A percentile compares a stretch with the other conserved stretches of the same genome.
Conservation (phyloP, 2,888 invertebrate species). For the Caenorhabditis afra region DNA sequence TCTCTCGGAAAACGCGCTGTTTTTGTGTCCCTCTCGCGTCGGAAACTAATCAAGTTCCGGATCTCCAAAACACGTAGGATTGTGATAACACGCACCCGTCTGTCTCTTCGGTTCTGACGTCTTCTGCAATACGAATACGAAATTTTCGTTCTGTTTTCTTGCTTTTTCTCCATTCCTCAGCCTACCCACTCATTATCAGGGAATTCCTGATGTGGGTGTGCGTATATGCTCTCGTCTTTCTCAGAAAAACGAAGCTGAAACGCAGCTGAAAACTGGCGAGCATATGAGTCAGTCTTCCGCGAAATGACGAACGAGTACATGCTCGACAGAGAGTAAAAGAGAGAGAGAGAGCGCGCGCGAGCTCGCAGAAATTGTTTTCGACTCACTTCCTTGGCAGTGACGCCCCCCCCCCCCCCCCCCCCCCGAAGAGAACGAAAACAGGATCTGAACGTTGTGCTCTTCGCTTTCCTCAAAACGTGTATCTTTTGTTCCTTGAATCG, state of each 20-base stretch:
- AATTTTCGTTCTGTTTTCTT: slow-evolving; percentile 3
- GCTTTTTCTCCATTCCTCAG: background rate
- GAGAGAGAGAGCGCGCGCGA: background rate
- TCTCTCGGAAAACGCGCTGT: background rate
- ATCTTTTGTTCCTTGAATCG: slow-evolving; percentile 22
- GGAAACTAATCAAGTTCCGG: slow-evolving; percentile 10
- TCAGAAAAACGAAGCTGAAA: slow-evolving; percentile 34
- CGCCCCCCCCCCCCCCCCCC: too few species aligned
- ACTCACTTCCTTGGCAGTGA: slow-evolving; percentile 47
- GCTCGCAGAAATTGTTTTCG: slow-evolving; percentile 42
- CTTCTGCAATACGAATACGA: background rate
- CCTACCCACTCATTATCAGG: slow-evolving; percentile 16
- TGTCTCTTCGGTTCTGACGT: slow-evolving; percentile 8
- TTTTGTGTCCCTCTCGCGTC: too few species aligned
- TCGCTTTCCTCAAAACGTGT: slow-evolving; percentile 8
- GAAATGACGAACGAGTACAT: slow-evolving; percentile 54
- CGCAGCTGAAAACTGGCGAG: slow-evolving; percentile 35
- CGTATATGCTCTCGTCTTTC: slow-evolving; percentile 13
- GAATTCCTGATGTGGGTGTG: slow-evolving; percentile 6
- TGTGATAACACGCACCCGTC: slow-evolving; percentile 4
- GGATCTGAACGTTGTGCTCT: slow-evolving; percentile 26
- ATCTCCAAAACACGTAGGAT: background rate
- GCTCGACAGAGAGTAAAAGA: slow-evolving; percentile 16
- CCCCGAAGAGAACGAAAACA: slow-evolving; percentile 25
- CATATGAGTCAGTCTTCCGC: slow-evolving; percentile 44